Evolutionary conservation across 2,888 invertebrate genomes (phyloP), one percentile per base, ranked within the genome.

Genomic region (Chironomus riparius): DNA sequence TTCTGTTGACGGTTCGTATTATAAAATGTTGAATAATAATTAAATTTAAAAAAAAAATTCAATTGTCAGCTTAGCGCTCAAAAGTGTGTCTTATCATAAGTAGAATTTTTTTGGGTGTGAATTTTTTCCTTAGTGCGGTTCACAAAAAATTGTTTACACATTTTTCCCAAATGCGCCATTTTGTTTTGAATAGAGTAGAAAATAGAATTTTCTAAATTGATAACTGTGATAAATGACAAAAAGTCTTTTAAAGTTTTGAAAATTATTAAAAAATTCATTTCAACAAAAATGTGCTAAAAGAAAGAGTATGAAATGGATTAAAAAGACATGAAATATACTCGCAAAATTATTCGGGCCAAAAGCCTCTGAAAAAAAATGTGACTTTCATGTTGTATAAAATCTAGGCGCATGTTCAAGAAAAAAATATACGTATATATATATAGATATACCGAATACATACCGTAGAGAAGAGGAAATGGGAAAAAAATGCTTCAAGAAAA

Each of bases 331-430:
- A 70, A 70, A 70, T 13, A 21, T 21, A 21, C 28, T 13, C 47
- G 28, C 68, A 68, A 70, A 70, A 70, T 21, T 68, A 12, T 10
- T 70, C 28, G 47, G 48, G 10, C 10, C 47, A 70, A 38, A 68
- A 38, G 38, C 48, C 22, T 47, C 18, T 24, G 15, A 38, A 22
- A 18, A 5, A 72, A 74, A 74, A 74, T 74, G 74, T 74, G 74
- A 65, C 62, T 74, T 68, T 68, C 74, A 74, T 74, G 74, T 74
- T 74, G 74, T 74, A 47, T 74, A 74, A 74, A 65, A 74, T 74
- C 74, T 68, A 74, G 74, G 74, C 74, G 74, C 74, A 74, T 74
- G 74, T 74, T 68, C 62, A 71, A 62, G 47, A 73, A 47, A 73
- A 61, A 38, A 47, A 22, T 21, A 18, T 38, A 47, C 7, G 4